Base-by-base conservation (phyloP, 1,140 invertebrate genomes). In the Drusus annulatus region DNA sequence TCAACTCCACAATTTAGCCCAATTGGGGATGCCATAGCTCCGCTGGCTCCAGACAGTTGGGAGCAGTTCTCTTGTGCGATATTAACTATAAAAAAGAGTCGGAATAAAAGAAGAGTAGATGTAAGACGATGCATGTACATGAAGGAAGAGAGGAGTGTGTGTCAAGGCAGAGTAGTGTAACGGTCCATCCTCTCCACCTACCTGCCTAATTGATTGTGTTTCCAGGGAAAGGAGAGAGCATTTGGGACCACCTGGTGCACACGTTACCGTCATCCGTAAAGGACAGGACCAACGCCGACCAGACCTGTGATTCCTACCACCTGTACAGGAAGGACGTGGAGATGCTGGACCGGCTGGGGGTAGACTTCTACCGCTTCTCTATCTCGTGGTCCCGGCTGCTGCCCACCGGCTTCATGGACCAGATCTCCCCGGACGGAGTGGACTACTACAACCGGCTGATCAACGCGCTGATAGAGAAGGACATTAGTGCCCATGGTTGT, bases 381-480 rank as follows among this genome's bases (percentile, higher is more conserved):
- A 87, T 93, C 77, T 91, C 91, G 1, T 93, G 93, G 92, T 74
- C 92, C 0, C 86, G 93, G 79, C 85, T 93, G 16, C 83, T 93
- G 8, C 92, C 92, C 0, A 88, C 85, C 25, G 91, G 92, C 4
- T 88, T 87, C 25, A 81, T 86, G 0, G 86, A 89, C 69, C 84
- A 87, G 76, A 85, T 92, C 0, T 93, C 91, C 81, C 69, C 88
- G 80, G 85, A 86, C 45, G 93, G 92, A 15, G 36, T 90, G 1
- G 81, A 87, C 13, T 93, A 93, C 82, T 94, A 94, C 84, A 91
- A 91, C 78, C 88, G 90, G 60, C 80, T 94, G 0, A 91, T 93
- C 23, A 84, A 92, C 81, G 89, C 89, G 76, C 82, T 94, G 2
- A 13, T 91, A 1, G 85, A 81, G 15, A 87, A 89, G 50, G 86